Percentiles rank a stretch among this genome's conserved stretches.
phyloP scores from a whole-genome alignment of 2,888 invertebrate genomes.

The Leucozona laternaria region DNA sequence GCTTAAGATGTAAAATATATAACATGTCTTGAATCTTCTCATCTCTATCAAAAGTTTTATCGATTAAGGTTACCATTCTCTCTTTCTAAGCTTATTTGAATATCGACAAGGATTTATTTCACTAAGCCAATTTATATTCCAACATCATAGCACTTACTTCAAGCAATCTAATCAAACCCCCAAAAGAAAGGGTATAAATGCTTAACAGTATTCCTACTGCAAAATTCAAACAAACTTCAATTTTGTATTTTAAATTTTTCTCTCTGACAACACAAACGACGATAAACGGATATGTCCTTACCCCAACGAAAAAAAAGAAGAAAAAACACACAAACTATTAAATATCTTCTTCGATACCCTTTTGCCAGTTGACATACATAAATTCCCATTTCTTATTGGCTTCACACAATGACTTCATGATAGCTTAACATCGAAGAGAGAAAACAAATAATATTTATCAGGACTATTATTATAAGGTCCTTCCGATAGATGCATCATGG shows the following conservation, averaged over 20 bases:
- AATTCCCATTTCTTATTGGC: slow-evolving; percentile 67
- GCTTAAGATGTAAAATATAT: neutral
- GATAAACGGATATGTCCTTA: slow-evolving; percentile 25
- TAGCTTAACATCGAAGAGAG: slow-evolving; percentile 19
- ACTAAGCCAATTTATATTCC: slow-evolving; percentile 28
- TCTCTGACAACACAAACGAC: neutral
- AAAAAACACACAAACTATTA: too few relatives aligned
- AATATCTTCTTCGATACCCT: slow-evolving; percentile 34
- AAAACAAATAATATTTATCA: slow-evolving; percentile 53
- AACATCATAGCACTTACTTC: slow-evolving; percentile 15
- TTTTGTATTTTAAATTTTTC: neutral
- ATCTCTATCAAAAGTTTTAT: neutral
- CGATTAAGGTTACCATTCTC: neutral
- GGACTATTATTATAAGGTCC: slow-evolving; percentile 45
- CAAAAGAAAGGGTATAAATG: neutral
- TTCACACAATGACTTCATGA: slow-evolving; percentile 52
- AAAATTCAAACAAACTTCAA: slow-evolving; percentile 17
- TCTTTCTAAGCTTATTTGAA: slow-evolving; percentile 1
- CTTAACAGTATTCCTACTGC: neutral
- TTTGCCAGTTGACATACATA: slow-evolving; percentile 51
- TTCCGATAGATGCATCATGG: slow-evolving; percentile 26
- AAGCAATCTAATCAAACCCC: slow-evolving; percentile 42
- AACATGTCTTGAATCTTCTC: neutral
- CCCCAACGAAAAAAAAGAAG: neutral
- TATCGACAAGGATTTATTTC: slow-evolving; percentile 4